Conservation (phyloP, 2,113 vertebrate species). For the Neofelis nebulosa region DNA sequence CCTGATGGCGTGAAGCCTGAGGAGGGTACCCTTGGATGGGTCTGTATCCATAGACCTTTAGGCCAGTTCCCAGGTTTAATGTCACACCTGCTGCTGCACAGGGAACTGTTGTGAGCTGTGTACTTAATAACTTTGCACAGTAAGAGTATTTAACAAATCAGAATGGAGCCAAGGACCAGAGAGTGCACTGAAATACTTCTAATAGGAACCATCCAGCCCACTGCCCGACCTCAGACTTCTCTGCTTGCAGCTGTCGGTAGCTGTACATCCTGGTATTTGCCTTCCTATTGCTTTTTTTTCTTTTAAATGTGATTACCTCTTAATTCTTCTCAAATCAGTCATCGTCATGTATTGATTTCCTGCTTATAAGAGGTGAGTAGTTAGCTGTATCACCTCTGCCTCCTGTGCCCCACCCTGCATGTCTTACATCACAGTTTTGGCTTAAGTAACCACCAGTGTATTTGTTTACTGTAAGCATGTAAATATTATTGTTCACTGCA, state of each 20-base stretch:
- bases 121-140: neutral
- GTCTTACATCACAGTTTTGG: neutral
- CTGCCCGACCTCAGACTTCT: neutral
- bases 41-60: neutral
- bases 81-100: neutral
- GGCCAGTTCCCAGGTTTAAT: conserved; percentile 55
- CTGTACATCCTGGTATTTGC: neutral
- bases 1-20: neutral
- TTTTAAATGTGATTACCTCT: neutral
- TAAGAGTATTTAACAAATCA: neutral
- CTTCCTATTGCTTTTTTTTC: neutral
- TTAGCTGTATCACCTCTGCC: neutral
- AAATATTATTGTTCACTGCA: neutral
- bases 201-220: neutral
- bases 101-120: neutral
- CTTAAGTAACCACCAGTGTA: neutral
- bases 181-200: neutral
- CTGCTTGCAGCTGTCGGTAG: neutral
- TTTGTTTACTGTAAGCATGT: neutral
- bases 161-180: neutral
- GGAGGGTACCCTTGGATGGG: neutral
- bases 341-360: neutral
- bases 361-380: neutral
- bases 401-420: neutral
- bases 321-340: neutral